Evolutionary conservation across 2,113 vertebrate genomes (phyloP), one percentile per base, ranked within the genome.

Genomic region (Redunca redunca): DNA sequence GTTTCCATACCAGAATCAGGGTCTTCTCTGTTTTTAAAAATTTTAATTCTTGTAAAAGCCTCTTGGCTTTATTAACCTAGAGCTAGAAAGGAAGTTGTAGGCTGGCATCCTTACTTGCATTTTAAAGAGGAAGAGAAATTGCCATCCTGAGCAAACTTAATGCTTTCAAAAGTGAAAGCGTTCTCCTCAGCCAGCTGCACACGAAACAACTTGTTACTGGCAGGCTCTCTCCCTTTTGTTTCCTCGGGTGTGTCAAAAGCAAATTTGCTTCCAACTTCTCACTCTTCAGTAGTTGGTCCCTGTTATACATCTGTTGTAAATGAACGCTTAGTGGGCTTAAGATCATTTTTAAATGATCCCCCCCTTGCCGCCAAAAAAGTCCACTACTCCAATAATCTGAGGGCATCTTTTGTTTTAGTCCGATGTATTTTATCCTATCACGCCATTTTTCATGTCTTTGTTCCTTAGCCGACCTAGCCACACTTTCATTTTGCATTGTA

Each of bases 1-100:
- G 81, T 97, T 98, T 98, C 96, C 84, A 93, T 97, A 97, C 98
- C 86, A 97, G 96, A 97, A 98, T 95, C 96, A 88, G 96, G 82
- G 90, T 97, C 26, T 92, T 95, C 92, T 97, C 1, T 98, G 98
- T 98, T 97, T 90, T 80, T 83, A 3, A 6, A 58, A 14, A 11
- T 85, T 60, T 91, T 53, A 23, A 84, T 92, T n/a, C 11, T 86
- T 89, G 26, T 28, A 36, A 67, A 95, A 81, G 40, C 36, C 25
- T 60, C 83, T 43, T 40, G 40, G 80, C 78, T 93, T 95, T 93
- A 93, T 93, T 55, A 95, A 62, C 89, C 46, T 16, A 28, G n/a
- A 87, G 57, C 55, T 85, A 48, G 82, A 89, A 88, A 62, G 93
- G 60, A 91, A 91, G 60, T 57, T 88, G 43, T 53, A 82, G 92